Percentiles rank a stretch among this genome's conserved stretches.
Conservation (phyloP, 2,888 invertebrate genomes). For the Brenthis hecate region DNA sequence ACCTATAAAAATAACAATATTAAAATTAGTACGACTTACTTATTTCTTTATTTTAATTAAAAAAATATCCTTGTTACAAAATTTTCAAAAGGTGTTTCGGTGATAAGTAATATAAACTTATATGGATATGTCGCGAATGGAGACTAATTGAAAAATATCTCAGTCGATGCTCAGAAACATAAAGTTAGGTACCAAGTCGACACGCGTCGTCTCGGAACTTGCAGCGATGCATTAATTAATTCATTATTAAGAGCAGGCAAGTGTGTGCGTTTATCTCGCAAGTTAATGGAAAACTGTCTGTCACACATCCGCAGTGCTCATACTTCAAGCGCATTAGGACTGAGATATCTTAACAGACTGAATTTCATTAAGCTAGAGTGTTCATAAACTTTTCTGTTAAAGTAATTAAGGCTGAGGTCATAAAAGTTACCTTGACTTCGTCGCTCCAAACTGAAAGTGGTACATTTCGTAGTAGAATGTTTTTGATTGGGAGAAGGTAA, state of each 20-base stretch:
- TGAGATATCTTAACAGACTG: slow-evolving; percentile 36
- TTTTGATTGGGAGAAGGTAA: slow-evolving; percentile 11
- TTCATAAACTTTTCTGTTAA: slow-evolving; percentile 29
- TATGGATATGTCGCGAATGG: background rate
- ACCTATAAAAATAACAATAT: too few species aligned
- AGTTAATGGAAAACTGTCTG: slow-evolving; percentile 43
- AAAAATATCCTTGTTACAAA: too few species aligned
- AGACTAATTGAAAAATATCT: slow-evolving; percentile 36
- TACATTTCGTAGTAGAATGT: slow-evolving; percentile 13
- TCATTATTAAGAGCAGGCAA: slow-evolving; percentile 59
- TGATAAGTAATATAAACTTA: too few species aligned
- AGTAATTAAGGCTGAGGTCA: slow-evolving; percentile 30
- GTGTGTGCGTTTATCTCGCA: slow-evolving; percentile 37
- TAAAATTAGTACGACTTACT: too few species aligned
- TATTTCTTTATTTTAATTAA: too few species aligned
- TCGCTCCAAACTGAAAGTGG: slow-evolving; percentile 20
- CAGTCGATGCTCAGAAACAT: slow-evolving; percentile 19
- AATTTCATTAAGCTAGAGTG: slow-evolving; percentile 35
- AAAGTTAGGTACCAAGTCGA: slow-evolving; percentile 27
- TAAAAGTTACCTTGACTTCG: slow-evolving; percentile 30
- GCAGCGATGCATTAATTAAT: slow-evolving; percentile 70
- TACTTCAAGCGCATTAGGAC: slow-evolving; percentile 31
- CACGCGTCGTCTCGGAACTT: slow-evolving; percentile 48
- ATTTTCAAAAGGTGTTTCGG: too few species aligned
- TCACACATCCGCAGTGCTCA: slow-evolving; percentile 34